Evolutionary conservation across 2,888 invertebrate genomes (phyloP).

Genomic region (Dicyrtomina minuta): DNA sequence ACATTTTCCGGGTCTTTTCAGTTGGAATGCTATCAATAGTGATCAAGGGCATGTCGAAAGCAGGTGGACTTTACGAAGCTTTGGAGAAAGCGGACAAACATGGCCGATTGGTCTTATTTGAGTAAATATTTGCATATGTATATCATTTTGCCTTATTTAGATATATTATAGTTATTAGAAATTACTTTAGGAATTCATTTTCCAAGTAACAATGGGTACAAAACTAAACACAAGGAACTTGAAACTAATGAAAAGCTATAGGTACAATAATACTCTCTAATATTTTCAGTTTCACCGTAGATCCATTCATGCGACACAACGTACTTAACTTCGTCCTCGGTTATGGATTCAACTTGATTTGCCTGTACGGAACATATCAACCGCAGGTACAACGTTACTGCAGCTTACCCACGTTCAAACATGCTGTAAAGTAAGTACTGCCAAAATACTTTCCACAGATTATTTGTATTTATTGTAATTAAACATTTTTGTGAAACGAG

Average conservation of each 20-base stretch:
- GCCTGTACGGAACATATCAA: conserved; percentile 47
- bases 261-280: too few relatives aligned
- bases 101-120: conserved; percentile 54
- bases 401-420: conserved; percentile 44
- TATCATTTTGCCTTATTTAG: too few relatives aligned
- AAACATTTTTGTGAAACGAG: neutral
- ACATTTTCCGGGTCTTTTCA: too few relatives aligned
- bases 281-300: conserved; percentile 43
- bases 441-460: neutral
- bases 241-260: too few relatives aligned
- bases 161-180: too few relatives aligned
- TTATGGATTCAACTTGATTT: conserved; percentile 44
- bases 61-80: conserved; percentile 55
- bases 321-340: conserved; percentile 49
- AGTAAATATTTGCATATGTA: too few relatives aligned
- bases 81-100: conserved; percentile 54
- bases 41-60: conserved; percentile 54
- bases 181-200: too few relatives aligned
- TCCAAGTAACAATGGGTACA: too few relatives aligned
- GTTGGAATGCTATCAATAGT: conserved; percentile 54
- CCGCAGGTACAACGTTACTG: conserved; percentile 51
- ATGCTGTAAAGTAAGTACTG: conserved; percentile 49
- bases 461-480: neutral
- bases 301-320: conserved; percentile 52
- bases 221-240: too few relatives aligned